These are phyloP conservation scores for Meghimatium bilineatum DNA, from an alignment of 2,888 invertebrate genomes.

Conservation along the genomic window DNA sequence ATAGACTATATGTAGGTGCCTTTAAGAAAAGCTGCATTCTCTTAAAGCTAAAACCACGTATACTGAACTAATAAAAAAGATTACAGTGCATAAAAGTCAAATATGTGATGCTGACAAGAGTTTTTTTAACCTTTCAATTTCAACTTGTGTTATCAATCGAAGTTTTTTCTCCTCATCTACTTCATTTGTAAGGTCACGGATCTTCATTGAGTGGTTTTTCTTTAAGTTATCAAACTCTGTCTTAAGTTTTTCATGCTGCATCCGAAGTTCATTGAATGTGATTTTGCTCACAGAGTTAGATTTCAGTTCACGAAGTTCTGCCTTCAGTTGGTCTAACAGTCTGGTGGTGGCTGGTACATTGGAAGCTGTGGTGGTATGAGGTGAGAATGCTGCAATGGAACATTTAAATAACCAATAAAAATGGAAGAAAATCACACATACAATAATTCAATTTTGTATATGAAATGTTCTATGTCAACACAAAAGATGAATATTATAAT, in stretches of 20 bases:
- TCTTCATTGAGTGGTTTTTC: conserved; percentile 62
- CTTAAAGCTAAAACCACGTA: background rate
- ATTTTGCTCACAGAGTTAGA: conserved; percentile 80
- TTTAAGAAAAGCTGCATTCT: too few species aligned
- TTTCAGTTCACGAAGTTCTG: conserved; percentile 63
- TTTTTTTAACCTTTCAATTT: conserved; percentile 76
- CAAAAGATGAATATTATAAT: too few species aligned
- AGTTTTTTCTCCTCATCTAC: conserved; percentile 78
- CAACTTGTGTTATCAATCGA: conserved; percentile 77
- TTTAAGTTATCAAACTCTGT: conserved; percentile 65
- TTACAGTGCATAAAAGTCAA: conserved; percentile 40
- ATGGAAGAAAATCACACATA: too few species aligned
- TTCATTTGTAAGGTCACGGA: conserved; percentile 72
- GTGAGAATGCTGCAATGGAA: too few species aligned
- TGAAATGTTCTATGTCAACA: too few species aligned
- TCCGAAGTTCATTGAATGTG: conserved; percentile 87
- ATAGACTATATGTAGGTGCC: too few species aligned
- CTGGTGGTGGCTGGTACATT: conserved; percentile 25
- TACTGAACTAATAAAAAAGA: background rate
- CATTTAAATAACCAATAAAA: too few species aligned
- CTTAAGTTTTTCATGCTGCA: conserved; percentile 70
- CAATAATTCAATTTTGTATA: too few species aligned
- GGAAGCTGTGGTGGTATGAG: background rate
- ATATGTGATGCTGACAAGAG: conserved; percentile 68
- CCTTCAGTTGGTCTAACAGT: conserved; percentile 56